Conservation (phyloP, 2,888 invertebrate species). For the Tenthredo livida region DNA sequence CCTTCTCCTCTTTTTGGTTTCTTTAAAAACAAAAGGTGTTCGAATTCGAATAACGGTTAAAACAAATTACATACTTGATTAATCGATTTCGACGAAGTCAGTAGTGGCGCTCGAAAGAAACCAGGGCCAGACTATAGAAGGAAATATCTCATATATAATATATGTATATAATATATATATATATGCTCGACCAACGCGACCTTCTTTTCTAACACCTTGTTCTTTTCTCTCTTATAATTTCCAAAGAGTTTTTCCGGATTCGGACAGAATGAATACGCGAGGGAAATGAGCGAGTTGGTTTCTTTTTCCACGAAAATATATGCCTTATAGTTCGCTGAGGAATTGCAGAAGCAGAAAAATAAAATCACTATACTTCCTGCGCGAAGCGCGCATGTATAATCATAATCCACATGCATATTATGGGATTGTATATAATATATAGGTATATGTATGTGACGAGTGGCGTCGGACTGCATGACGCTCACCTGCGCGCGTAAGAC, state of each 20-base stretch:
- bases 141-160: background rate
- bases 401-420: background rate
- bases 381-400: background rate
- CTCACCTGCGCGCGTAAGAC: constrained; percentile 32
- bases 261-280: background rate
- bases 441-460: background rate
- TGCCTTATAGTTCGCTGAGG: background rate
- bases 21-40: background rate
- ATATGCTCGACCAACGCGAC: background rate
- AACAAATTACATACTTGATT: background rate
- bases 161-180: too few species aligned
- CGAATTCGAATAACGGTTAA: background rate
- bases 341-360: background rate
- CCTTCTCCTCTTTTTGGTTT: background rate
- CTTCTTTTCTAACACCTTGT: background rate
- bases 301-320: background rate
- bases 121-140: background rate
- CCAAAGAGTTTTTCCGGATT: background rate
- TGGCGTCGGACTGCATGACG: constrained; percentile 2
- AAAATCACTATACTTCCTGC: background rate
- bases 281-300: background rate
- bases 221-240: background rate
- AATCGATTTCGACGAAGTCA: background rate
- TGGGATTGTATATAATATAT: too few species aligned
- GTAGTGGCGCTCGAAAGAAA: background rate